phyloP scores from a whole-genome alignment of 2,888 invertebrate species.

The Yponomeuta sedellus region DNA sequence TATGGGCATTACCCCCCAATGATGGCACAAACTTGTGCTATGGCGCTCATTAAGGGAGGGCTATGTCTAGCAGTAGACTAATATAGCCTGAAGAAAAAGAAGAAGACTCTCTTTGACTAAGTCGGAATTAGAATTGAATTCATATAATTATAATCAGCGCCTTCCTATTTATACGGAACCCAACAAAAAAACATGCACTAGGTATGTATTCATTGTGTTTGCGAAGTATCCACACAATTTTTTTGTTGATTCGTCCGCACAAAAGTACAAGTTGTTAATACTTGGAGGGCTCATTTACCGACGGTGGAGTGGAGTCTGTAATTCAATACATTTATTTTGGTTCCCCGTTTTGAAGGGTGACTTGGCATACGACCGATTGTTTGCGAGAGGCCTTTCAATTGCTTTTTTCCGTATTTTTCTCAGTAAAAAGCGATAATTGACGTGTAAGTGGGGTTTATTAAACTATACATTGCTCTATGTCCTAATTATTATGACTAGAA shows the following conservation, averaged over 20 bases:
- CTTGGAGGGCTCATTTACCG: constrained; percentile 7
- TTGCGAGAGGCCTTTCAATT: neutral
- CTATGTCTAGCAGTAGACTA: too few species aligned
- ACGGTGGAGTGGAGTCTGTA: neutral
- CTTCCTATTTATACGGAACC: neutral
- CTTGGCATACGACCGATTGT: neutral
- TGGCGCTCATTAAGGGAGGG: too few species aligned
- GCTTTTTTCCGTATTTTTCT: neutral
- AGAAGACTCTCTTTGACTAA: too few species aligned
- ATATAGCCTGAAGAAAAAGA: too few species aligned
- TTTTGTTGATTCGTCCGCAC: constrained; percentile 4
- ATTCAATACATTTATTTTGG: constrained; percentile 12
- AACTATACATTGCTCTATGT: too few species aligned
- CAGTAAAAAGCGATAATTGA: neutral
- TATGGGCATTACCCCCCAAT: too few species aligned
- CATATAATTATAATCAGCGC: too few species aligned
- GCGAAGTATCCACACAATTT: neutral
- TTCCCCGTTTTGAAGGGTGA: neutral
- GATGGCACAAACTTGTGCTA: too few species aligned
- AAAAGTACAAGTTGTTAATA: constrained; percentile 10
- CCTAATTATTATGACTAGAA: too few species aligned
- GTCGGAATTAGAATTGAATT: too few species aligned
- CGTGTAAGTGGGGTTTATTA: neutral
- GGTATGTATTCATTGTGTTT: neutral
- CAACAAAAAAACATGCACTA: neutral